Evolutionary conservation across 1,140 invertebrate genomes (phyloP), one percentile per base, ranked within the genome.

Genomic region (Megalonaias nervosa): DNA sequence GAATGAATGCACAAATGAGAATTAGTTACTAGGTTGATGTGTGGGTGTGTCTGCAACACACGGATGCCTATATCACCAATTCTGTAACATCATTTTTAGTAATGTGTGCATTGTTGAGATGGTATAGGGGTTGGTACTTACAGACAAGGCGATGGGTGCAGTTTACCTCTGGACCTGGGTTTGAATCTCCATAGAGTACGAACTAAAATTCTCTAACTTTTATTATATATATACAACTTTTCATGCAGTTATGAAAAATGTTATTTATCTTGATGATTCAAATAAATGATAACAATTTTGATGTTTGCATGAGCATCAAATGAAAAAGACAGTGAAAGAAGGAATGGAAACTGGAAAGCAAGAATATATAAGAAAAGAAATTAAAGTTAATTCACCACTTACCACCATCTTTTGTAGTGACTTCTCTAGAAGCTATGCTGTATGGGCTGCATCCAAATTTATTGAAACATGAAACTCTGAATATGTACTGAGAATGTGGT

Each of bases 391-490:
- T 17, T 58, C 12, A 21, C 59, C n/a, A 57, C 81, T 67, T 57
- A 89, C 87, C 86, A 80, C 79, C 77, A 58, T 74, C 55, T 61
- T 82, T 81, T 75, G 85, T 92, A 60, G 67, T 87, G 67, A 82
- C 89, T 86, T 89, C 91, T 38, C 84, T 80, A 15, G 91, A 92
- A 0, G 91, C 89, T 79, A 90, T 90, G 68, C 90, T 92, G 80
- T 91, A 92, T 0, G 90, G 85, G 76, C 92, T 91, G 71, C 87
- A 84, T 16, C 97, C 98, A 86, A 99, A 97, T 58, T 94, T 94
- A 90, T 99, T 99, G 71, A 94, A 93, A 1, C 97, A 96, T 4
- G 95, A 94, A 14, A 99, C 91, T 71, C 97, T 93, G 91, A 99
- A 99, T 71, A 96, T 94, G 89, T 99, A 98, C 73, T 93, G 94